A percentile compares a stretch with the other conserved stretches of the same genome.
phyloP scores from a whole-genome alignment of 2,797 vertebrate genomes.

The Pangasius larnaudii region DNA sequence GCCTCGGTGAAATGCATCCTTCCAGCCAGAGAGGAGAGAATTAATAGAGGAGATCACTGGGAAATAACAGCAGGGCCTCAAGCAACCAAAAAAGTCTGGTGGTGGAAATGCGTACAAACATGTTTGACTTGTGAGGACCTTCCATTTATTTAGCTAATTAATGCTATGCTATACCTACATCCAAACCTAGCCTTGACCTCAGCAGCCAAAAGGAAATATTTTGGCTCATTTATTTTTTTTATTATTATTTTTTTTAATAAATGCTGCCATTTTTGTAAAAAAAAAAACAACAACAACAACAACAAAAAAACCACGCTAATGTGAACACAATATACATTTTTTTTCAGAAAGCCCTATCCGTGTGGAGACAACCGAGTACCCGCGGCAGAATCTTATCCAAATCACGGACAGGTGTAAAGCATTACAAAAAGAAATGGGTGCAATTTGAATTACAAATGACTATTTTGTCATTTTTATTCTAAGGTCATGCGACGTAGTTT shows the following conservation, averaged over 20 bases:
- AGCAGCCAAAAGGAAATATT: neutral
- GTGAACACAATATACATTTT: neutral
- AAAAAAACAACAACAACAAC: neutral
- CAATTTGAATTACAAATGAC: neutral
- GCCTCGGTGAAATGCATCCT: constrained; percentile 65
- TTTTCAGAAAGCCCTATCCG: neutral
- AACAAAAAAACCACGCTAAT: neutral
- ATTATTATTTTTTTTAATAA: neutral
- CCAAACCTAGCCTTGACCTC: neutral
- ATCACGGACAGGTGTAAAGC: constrained; percentile 9
- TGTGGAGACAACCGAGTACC: neutral
- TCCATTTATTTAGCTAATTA: neutral
- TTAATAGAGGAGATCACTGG: constrained; percentile 47
- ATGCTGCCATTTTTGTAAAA: neutral
- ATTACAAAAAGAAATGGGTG: neutral
- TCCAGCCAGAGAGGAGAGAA: constrained; percentile 50
- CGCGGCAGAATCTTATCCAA: neutral
- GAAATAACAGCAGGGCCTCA: constrained; percentile 45
- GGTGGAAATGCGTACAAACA: constrained; percentile 40
- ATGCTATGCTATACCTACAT: no score
- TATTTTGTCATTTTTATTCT: neutral
- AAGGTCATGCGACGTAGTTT: neutral
- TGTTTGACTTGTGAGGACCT: constrained; percentile 11
- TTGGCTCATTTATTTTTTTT: neutral
- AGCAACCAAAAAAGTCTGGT: constrained; percentile 44